Conservation (phyloP, 2,888 invertebrate genomes). For the Sceliomorpha sp. region DNA sequence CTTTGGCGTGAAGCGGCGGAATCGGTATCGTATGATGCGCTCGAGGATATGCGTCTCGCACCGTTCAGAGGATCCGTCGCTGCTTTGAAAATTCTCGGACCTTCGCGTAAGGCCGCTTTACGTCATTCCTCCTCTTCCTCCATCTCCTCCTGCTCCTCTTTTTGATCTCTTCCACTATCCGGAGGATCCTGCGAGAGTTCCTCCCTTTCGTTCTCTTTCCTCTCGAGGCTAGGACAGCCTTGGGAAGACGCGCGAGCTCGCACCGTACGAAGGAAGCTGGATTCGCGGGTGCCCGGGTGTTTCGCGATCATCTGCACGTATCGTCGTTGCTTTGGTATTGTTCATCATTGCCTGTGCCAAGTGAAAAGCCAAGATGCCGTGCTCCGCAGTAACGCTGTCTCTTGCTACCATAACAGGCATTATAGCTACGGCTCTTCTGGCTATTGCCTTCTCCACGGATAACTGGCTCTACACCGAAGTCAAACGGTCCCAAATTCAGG, state of each 20-base stretch:
- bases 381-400: constrained; percentile 96
- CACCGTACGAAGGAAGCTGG: background rate
- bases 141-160: background rate
- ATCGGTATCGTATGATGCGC: constrained; percentile 42
- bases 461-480: constrained; percentile 98
- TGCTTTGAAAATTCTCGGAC: no score
- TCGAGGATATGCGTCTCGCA: constrained; percentile 22
- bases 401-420: constrained; percentile 97
- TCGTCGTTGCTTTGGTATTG: constrained; percentile 20
- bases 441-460: constrained; percentile 97
- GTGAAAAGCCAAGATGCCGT: constrained; percentile 86
- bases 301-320: constrained; percentile 26
- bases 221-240: constrained; percentile 6
- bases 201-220: constrained; percentile 3
- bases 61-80: no score
- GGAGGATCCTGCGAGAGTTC: no score
- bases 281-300: constrained; percentile 2
- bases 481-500: constrained; percentile 92
- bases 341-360: constrained; percentile 33
- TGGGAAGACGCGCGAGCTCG: background rate
- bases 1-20: constrained; percentile 49
- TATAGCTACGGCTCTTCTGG: constrained; percentile 94
- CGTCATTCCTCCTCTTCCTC: background rate
- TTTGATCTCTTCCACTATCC: background rate
- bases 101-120: background rate